A percentile compares a stretch with the other conserved stretches of the same genome.
Conservation (phyloP, 2,113 vertebrate genomes). For the Bubo scandiacus region DNA sequence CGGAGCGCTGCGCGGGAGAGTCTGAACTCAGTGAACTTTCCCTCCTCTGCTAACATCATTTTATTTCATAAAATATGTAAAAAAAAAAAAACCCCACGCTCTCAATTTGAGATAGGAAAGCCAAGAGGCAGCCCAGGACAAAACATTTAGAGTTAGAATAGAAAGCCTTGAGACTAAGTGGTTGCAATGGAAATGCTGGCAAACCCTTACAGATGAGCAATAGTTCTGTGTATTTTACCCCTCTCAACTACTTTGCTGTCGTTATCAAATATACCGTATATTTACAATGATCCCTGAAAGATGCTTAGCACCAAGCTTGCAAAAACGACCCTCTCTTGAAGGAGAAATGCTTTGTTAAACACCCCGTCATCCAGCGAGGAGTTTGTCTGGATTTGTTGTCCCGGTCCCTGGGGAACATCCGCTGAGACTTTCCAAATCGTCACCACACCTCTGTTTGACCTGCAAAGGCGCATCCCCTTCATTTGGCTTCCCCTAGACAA, state of each 20-base stretch:
- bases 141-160: background rate
- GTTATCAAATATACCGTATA: background rate
- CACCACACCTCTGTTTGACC: background rate
- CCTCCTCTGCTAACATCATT: background rate
- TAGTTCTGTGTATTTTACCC: background rate
- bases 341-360: background rate
- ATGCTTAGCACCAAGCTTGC: background rate
- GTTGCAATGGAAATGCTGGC: background rate
- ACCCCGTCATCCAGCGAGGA: background rate
- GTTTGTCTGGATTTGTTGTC: background rate
- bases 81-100: background rate
- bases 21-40: background rate
- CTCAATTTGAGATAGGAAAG: background rate
- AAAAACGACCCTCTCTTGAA: background rate
- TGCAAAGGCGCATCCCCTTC: background rate
- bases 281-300: background rate
- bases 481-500: slow-evolving; percentile 29
- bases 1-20: background rate
- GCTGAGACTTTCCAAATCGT: background rate
- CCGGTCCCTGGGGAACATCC: background rate
- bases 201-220: background rate
- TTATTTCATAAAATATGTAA: slow-evolving; percentile 18
- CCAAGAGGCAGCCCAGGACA: background rate
- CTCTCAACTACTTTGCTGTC: background rate
- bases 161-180: background rate